Percentiles rank a stretch among this genome's conserved stretches.
Conservation (phyloP, 2,888 invertebrate genomes). For the Chrysolina haemoptera region DNA sequence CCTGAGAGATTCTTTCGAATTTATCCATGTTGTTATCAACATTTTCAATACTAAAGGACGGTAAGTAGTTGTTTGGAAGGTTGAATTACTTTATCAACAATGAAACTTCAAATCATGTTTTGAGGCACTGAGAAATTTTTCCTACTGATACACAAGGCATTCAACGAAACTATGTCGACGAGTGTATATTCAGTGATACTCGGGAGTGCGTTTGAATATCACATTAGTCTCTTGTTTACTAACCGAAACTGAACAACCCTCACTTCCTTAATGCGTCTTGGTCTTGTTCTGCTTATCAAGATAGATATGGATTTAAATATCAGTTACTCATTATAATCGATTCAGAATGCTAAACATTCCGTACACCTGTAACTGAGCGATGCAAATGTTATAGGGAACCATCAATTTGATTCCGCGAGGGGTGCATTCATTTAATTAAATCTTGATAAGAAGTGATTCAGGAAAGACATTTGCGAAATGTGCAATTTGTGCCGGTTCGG, state of each 20-base stretch:
- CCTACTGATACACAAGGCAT: neutral
- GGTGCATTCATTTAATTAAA: constrained; percentile 9
- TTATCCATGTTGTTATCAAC: too few species aligned
- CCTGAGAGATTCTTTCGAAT: too few species aligned
- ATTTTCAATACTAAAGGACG: too few species aligned
- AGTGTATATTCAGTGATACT: constrained; percentile 17
- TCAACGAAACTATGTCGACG: neutral
- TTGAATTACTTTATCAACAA: too few species aligned
- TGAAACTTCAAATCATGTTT: too few species aligned
- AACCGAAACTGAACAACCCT: constrained; percentile 53
- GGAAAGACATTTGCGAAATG: constrained; percentile 8
- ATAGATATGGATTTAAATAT: constrained; percentile 34
- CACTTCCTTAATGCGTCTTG: constrained; percentile 50
- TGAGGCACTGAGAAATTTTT: too few species aligned
- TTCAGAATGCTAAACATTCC: constrained; percentile 6
- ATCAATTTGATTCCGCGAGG: neutral
- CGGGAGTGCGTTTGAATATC: constrained; percentile 51
- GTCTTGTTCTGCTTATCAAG: constrained; percentile 38
- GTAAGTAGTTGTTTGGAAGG: too few species aligned
- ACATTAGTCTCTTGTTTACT: constrained; percentile 54
- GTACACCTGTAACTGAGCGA: constrained; percentile 10
- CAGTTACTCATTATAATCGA: constrained; percentile 19
- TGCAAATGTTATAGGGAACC: neutral
- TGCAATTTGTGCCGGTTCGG: neutral
- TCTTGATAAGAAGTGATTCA: constrained; percentile 22